Conservation (phyloP, 2,888 invertebrate species). For the Abrostola tripartita region DNA sequence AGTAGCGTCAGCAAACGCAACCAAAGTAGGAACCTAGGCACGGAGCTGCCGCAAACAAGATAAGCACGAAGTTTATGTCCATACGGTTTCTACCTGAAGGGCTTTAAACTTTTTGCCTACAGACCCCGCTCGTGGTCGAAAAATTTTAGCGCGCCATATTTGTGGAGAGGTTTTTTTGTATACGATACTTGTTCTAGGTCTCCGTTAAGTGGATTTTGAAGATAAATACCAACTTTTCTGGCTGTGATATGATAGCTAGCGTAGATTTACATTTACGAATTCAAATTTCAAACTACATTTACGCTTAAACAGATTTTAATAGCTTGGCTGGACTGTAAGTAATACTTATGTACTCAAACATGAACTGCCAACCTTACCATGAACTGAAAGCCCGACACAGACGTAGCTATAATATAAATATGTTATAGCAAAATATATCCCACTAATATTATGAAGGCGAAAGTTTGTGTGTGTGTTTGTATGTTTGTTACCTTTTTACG, state of each 20-base stretch:
- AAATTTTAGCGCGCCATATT: conserved; percentile 22
- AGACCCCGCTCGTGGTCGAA: conserved; percentile 14
- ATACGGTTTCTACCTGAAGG: conserved; percentile 30
- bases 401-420: too few species aligned
- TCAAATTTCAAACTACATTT: too few species aligned
- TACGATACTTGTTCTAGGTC: neutral
- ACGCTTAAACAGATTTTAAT: too few species aligned
- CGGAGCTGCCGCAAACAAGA: conserved; percentile 40
- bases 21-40: conserved; percentile 41
- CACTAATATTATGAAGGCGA: too few species aligned
- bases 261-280: too few species aligned
- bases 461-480: too few species aligned
- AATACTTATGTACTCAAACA: too few species aligned
- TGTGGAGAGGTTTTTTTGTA: conserved; percentile 1
- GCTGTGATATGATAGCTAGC: neutral
- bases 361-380: too few species aligned
- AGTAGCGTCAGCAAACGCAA: conserved; percentile 34
- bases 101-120: conserved; percentile 33
- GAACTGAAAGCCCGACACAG: too few species aligned
- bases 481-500: too few species aligned
- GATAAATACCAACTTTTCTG: conserved; percentile 17
- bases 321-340: too few species aligned
- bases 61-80: conserved; percentile 50
- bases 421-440: too few species aligned
- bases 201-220: conserved; percentile 12